Base-by-base conservation (phyloP, 2,888 invertebrate species). In the Ichneumoninae sp. region DNA sequence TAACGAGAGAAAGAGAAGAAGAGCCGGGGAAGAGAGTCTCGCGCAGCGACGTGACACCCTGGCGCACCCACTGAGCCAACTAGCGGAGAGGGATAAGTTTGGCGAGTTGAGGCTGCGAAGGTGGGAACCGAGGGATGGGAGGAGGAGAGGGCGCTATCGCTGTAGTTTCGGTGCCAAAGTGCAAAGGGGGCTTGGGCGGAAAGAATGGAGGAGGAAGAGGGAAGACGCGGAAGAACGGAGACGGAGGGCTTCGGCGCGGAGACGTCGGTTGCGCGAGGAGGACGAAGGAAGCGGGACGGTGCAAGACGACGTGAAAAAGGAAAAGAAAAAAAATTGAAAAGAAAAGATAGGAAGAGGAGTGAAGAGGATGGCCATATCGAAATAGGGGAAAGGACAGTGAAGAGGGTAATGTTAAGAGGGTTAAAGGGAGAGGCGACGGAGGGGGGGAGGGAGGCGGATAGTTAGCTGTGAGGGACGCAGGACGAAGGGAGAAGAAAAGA, bases 131-230 rank as follows among this genome's bases (percentile, higher is more conserved):
- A 6, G 47, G 47, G 13, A n/a, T 54, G 82, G 76, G 71, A 74
- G 66, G 66, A 76, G 75, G 30, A 50, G 52, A 69, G 40, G 78
- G 22, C 66, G 78, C 44, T 7, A 50, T 40, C 69, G 60, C 52
- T 66, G 65, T 60, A 79, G 76, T 77, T 86, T 86, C 74, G 77
- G 85, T 47, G 44, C 79, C 83, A 83, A 80, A 85, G 86, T 80
- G 82, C 80, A 80, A 65, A 62, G 83, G 83, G 79, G 80, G 78
- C 74, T 22, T n/a, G 72, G 78, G 65, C 60, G 82, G 68, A 81
- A 74, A 22, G 60, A 74, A 44, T 47, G 66, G 81, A 33, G 47
- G 69, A 65, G 52, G 10, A 76, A 68, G 47, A 5, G 33, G 30
- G 16, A 47, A 13, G 52, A 40, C 3, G 16, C 44, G 33, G 54